phyloP scores from a whole-genome alignment of 2,888 invertebrate species.

The Tipula confusa region DNA sequence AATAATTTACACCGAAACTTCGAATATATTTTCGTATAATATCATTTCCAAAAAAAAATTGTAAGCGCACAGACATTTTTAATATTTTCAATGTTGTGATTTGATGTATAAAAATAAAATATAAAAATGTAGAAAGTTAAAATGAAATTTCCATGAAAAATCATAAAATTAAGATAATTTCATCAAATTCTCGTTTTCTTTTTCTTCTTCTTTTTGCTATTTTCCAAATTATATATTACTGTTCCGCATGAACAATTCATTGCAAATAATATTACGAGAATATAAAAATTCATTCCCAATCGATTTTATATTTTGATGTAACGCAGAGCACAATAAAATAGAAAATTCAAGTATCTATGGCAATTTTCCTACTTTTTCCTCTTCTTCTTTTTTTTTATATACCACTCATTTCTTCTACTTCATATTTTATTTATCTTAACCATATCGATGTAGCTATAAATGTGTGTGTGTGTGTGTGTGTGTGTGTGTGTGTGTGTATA shows the following conservation, averaged over 20 bases:
- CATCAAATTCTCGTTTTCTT: neutral
- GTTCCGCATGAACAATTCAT: slow-evolving; percentile 20
- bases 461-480: neutral
- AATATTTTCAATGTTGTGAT: neutral
- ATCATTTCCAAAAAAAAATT: neutral
- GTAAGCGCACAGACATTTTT: too few relatives aligned
- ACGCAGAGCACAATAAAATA: neutral
- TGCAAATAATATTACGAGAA: neutral
- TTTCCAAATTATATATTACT: neutral
- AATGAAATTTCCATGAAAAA: neutral
- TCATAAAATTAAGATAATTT: slow-evolving; percentile 25
- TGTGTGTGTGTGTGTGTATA: neutral
- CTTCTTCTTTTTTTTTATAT: neutral
- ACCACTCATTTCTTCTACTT: neutral
- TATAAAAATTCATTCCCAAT: slow-evolving; percentile 12
- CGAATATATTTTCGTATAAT: neutral
- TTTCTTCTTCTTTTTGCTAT: neutral
- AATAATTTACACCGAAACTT: neutral
- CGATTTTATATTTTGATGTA: neutral
- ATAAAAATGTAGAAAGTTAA: neutral
- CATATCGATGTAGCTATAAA: neutral
- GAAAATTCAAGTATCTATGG: slow-evolving; percentile 21
- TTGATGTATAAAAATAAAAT: too few relatives aligned
- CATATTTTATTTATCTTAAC: slow-evolving; percentile 12
- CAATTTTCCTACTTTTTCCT: neutral